Conservation (phyloP, 2,113 vertebrate species). For the Turnix velox region DNA sequence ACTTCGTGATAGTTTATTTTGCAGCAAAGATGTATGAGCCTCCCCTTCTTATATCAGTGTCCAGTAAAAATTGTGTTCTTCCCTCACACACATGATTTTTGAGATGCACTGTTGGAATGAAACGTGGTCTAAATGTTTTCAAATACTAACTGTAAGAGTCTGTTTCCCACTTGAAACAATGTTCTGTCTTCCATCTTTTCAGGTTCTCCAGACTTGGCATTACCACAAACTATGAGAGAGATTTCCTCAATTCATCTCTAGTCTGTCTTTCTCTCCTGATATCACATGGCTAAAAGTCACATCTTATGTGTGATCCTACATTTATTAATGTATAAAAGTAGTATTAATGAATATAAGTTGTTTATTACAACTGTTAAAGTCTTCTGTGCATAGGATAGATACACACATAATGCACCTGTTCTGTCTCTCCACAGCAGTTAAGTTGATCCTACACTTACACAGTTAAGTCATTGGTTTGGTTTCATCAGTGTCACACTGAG, state of each 20-base stretch:
- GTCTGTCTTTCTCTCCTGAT: not conserved
- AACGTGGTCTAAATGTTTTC: not conserved
- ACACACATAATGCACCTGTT: conserved; percentile 34
- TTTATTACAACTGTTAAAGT: not conserved
- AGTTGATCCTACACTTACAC: not conserved
- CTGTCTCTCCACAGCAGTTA: conserved; percentile 9
- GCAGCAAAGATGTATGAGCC: not conserved
- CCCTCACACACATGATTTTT: not conserved
- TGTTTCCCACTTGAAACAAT: not conserved
- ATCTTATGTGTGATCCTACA: not conserved
- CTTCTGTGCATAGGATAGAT: not conserved
- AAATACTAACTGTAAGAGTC: not conserved
- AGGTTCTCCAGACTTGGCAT: not conserved
- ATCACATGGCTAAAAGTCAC: not conserved
- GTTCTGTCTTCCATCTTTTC: not conserved
- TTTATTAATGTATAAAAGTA: not conserved
- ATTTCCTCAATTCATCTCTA: not conserved
- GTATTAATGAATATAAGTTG: not conserved
- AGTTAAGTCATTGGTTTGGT: not conserved
- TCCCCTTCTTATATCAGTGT: not conserved
- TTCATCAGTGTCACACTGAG: conserved; percentile 23
- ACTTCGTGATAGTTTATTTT: not conserved
- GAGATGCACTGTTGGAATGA: not conserved
- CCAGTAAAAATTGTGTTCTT: not conserved
- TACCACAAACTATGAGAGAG: not conserved